Evolutionary conservation across 2,113 vertebrate genomes (phyloP), one percentile per base, ranked within the genome.

Genomic region (Rallus limicola): DNA sequence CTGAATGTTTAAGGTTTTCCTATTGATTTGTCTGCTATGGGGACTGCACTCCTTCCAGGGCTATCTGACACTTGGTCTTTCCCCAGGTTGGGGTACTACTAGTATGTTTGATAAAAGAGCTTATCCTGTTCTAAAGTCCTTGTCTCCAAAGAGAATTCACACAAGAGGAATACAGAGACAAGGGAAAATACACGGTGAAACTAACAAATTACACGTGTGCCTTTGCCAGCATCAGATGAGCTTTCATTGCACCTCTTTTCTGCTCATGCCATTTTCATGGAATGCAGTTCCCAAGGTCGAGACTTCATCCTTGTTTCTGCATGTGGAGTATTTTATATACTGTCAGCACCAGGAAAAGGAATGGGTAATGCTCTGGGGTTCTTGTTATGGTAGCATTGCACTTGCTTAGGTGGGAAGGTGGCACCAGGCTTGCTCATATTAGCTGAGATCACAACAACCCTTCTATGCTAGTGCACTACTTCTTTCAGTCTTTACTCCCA

Each of bases 1-100:
- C 50, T 92, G 65, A 95, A 81, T 92, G 79, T 82, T 95, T 94
- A 94, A 95, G 58, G 21, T 75, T 96, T 92, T 95, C 23, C 77
- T 82, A 26, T 70, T 70, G 88, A 85, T 90, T 93, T 92, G 85
- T 69, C 92, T 78, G 26, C 86, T 85, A 13, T 59, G 44, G 76
- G 91, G 62, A 46, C 3, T 89, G 59, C 17, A 65, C 48, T 44
- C 40, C 52, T 90, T 85, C n/a, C 56, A 82, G 79, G 40, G 21
- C 46, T 88, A 14, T 71, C 77, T 69, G 55, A 38, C 44, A 33
- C 46, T 77, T 0, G 0, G 40, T 44, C 8, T 36, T 83, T 78
- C 38, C 38, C 60, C 79, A 83, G 24, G 59, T 1, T 67, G 74
- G 21, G 68, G 53, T 77, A 34, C 55, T 55, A 20, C 48, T 19